Conservation (phyloP, 2,113 vertebrate species). For the Leptobrachium ailaonicum region DNA sequence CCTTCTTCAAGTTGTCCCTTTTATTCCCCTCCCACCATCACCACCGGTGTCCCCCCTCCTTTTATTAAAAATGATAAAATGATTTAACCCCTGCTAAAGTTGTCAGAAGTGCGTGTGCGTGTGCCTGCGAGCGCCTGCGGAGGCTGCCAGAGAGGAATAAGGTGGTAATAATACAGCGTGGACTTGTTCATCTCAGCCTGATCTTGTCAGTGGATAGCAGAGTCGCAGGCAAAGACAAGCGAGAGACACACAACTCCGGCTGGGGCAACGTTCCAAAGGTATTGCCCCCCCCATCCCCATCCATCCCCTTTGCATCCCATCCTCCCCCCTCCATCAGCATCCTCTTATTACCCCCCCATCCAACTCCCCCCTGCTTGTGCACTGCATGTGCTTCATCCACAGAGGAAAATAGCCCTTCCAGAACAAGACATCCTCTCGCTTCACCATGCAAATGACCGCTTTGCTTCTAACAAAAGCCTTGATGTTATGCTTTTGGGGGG, state of each 20-base stretch:
- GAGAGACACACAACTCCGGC: conserved; percentile 57
- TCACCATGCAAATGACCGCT: conserved; percentile 73
- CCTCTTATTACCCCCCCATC: background rate
- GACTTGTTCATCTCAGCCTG: conserved; percentile 68
- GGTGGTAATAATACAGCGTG: conserved; percentile 54
- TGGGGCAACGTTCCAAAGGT: conserved; percentile 67
- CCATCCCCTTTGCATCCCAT: conserved; percentile 9
- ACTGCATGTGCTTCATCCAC: conserved; percentile 11
- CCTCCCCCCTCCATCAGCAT: background rate
- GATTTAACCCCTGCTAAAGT: conserved; percentile 11
- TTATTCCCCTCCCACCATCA: no score
- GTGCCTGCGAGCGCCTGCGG: conserved; percentile 11
- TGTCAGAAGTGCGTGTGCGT: conserved; percentile 9
- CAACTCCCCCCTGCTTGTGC: conserved; percentile 14
- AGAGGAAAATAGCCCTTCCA: conserved; percentile 45
- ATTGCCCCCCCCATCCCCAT: conserved; percentile 5
- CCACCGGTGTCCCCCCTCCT: no score
- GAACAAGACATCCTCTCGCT: conserved; percentile 61
- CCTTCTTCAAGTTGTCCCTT: no score
- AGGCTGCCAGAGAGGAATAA: conserved; percentile 22
- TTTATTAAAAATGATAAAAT: background rate
- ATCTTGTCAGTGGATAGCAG: conserved; percentile 61
- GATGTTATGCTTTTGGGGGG: conserved; percentile 56
- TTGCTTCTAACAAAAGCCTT: conserved; percentile 69
- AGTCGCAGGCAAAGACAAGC: conserved; percentile 41